Evolutionary conservation across 2,888 invertebrate genomes (phyloP).

Genomic region (Carabus problematicus): DNA sequence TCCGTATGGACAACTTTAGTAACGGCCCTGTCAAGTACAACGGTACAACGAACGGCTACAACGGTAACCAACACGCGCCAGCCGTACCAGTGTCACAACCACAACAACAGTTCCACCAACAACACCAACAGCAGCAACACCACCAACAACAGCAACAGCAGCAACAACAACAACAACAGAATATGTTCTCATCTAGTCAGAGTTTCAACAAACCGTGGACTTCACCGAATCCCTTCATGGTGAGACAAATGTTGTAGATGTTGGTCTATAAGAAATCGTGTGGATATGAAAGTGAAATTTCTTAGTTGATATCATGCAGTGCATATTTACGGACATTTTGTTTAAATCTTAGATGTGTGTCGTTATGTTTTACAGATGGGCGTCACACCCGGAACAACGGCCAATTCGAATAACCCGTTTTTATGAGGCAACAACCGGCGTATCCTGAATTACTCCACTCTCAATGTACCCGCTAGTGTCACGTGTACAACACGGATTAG

Average conservation of each 20-base stretch:
- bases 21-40: constrained; percentile 45
- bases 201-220: constrained; percentile 43
- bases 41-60: constrained; percentile 52
- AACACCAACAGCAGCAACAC: constrained; percentile 46
- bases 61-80: too few relatives aligned
- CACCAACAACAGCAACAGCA: constrained; percentile 43
- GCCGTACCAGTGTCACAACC: too few relatives aligned
- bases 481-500: too few relatives aligned
- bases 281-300: too few relatives aligned
- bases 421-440: constrained; percentile 58
- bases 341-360: constrained; percentile 20
- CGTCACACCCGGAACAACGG: constrained; percentile 54
- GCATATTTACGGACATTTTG: neutral
- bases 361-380: constrained; percentile 52
- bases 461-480: too few relatives aligned
- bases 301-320: too few relatives aligned
- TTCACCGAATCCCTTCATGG: constrained; percentile 57
- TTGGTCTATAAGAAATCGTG: neutral
- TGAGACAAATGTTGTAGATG: constrained; percentile 43
- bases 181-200: constrained; percentile 37
- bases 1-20: constrained; percentile 48
- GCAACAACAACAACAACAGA: constrained; percentile 10
- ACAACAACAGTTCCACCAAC: constrained; percentile 48
- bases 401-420: constrained; percentile 67
- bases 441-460: too few relatives aligned